phyloP scores from a whole-genome alignment of 2,888 invertebrate species.

The Netelia fuscicornis region DNA sequence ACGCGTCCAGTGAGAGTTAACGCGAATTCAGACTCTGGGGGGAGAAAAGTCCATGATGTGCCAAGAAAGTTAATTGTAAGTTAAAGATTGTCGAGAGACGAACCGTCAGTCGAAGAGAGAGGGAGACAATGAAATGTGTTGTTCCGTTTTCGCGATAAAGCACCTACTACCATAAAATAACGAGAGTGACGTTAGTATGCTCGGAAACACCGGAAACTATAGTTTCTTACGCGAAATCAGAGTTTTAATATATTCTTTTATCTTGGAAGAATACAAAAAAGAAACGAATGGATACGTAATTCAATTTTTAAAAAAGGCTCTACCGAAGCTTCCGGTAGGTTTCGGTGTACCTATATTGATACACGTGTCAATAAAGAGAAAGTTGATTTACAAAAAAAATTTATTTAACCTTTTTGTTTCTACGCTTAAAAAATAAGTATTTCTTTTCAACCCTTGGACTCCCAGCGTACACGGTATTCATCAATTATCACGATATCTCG shows the following conservation, averaged over 20 bases:
- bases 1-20: conserved; percentile 15
- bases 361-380: background rate
- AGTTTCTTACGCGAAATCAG: conserved; percentile 18
- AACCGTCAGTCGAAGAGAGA: background rate
- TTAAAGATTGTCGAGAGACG: background rate
- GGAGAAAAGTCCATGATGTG: background rate
- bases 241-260: conserved; percentile 24
- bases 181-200: conserved; percentile 1
- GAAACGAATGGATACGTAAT: background rate
- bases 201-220: background rate
- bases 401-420: no score
- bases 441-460: no score
- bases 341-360: no score
- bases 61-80: background rate
- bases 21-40: conserved; percentile 6
- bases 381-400: no score
- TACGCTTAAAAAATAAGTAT: no score
- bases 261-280: background rate
- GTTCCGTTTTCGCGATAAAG: background rate
- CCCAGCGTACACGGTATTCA: no score
- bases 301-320: background rate
- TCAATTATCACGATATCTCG: no score
- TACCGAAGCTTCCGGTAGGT: background rate
- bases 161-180: background rate
- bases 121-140: background rate